phyloP scores from a whole-genome alignment of 2,888 invertebrate species.

The Baronia brevicornis region DNA sequence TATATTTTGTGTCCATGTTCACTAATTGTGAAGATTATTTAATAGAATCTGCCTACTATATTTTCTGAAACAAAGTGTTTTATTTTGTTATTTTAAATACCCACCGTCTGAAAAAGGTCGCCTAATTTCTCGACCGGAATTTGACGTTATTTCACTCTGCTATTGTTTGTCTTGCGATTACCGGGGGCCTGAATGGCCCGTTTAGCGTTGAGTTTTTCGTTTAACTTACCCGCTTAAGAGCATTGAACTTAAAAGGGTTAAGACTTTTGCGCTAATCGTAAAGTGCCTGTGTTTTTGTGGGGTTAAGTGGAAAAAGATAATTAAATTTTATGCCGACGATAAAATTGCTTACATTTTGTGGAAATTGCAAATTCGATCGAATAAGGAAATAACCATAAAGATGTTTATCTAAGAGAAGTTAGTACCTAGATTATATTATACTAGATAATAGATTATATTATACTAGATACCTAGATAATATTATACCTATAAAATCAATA shows the following conservation, averaged over 20 bases:
- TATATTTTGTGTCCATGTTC: no score
- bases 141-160: slow-evolving; percentile 63
- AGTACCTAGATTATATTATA: no score
- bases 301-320: slow-evolving; percentile 28
- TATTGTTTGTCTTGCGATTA: slow-evolving; percentile 72
- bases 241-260: slow-evolving; percentile 63
- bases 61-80: slow-evolving; percentile 26
- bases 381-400: no score
- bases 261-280: slow-evolving; percentile 52
- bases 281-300: slow-evolving; percentile 55
- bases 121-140: slow-evolving; percentile 70
- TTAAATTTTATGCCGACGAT: no score
- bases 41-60: background rate
- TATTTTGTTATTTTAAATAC: slow-evolving; percentile 57
- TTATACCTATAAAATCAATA: no score
- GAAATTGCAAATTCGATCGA: no score
- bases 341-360: no score
- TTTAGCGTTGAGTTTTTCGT: slow-evolving; percentile 63
- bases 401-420: no score
- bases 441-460: no score
- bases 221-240: slow-evolving; percentile 55
- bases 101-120: slow-evolving; percentile 57
- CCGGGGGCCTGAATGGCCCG: slow-evolving; percentile 67
- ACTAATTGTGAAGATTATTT: background rate
- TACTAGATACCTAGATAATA: no score